Evolutionary conservation across 2,888 invertebrate genomes (phyloP), one percentile per base, ranked within the genome.

Genomic region (Tortricodes alternella): DNA sequence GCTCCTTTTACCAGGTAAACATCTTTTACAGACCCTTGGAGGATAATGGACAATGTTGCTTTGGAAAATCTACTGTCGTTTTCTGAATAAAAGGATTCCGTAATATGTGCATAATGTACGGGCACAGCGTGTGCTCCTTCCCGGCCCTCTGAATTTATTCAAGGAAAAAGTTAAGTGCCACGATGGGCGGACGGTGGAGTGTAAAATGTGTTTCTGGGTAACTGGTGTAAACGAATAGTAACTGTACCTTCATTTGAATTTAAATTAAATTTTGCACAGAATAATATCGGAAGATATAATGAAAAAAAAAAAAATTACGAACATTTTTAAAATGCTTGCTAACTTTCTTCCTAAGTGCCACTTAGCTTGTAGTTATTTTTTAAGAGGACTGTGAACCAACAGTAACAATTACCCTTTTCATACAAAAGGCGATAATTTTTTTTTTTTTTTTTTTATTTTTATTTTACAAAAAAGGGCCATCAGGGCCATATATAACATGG

Each of bases 1-100:
- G n/a, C 0, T 4, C 29, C 0, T n/a, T 29, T n/a, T 4, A 29
- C 29, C 5, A 29, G 9, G n/a, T 2, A 29, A 29, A n/a, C n/a
- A n/a, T n/a, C n/a, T n/a, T 29, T 29, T 11, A 4, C 29, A 29
- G 29, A 27, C 8, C n/a, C 27, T 27, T n/a, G 1, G n/a, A 7
- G 27, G 58, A 39, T 61, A 62, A 62, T 63, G 64, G 60, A 62
- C 62, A 64, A 56, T 64, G 56, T 60, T 60, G 56, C 57, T 60
- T 51, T 53, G 63, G 65, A n/a, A 63, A 70, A 68, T 65, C 62
- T 65, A 60, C 58, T 62, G 60, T 63, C 58, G 53, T 62, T 58
- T 63, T 63, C 64, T 58, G 61, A 60, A 67, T 66, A 65, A 64
- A 65, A 68, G 63, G 60, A 65, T 61, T 58, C 64, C 51, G n/a